phyloP scores from a whole-genome alignment of 2,113 vertebrate species.

The Pardalotus punctatus region DNA sequence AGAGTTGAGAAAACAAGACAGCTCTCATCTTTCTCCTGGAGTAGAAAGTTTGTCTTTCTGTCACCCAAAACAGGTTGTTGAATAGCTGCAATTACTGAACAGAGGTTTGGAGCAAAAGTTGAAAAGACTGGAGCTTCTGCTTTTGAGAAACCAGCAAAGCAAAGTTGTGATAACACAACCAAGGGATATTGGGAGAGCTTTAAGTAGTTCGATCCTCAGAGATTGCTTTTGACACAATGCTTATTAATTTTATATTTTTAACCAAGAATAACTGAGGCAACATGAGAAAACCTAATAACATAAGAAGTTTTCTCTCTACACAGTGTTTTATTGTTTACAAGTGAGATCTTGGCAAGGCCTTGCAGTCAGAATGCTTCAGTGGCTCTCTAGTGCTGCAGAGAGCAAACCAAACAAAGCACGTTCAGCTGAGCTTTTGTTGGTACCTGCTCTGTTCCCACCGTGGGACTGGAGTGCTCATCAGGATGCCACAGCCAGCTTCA shows the following conservation, averaged over 20 bases:
- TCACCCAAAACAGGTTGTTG: not conserved
- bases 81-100: not conserved
- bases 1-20: not conserved
- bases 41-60: not conserved
- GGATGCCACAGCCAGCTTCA: not conserved
- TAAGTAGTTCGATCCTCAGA: not conserved
- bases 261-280: not conserved
- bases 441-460: not conserved
- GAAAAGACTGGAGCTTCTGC: not conserved
- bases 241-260: not conserved
- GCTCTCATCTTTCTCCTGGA: not conserved
- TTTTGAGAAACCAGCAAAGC: not conserved
- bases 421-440: not conserved
- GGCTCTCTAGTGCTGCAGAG: not conserved
- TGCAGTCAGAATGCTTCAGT: not conserved
- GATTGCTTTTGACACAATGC: not conserved
- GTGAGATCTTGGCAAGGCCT: not conserved
- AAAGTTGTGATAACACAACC: not conserved
- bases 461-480: not conserved
- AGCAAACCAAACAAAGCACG: not conserved
- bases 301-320: not conserved
- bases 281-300: not conserved
- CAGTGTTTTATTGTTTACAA: not conserved
- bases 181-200: not conserved
- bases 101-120: not conserved